Evolutionary conservation across 2,113 vertebrate species (phyloP).

Genomic region (Mesitornis unicolor): DNA sequence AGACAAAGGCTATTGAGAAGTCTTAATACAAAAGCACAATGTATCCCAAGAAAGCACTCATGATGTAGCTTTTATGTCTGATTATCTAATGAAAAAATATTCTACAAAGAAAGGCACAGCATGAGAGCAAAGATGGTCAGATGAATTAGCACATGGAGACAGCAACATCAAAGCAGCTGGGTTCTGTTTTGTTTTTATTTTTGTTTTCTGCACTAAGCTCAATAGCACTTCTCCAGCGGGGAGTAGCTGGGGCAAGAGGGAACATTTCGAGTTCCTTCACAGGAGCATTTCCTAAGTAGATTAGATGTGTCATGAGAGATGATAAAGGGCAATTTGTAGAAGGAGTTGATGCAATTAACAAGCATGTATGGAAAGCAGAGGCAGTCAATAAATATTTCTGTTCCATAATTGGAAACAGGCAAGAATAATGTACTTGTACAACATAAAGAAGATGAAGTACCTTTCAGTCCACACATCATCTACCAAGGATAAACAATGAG

Average conservation of each 20-base stretch:
- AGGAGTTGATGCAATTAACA: background rate
- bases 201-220: background rate
- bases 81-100: background rate
- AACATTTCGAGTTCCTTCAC: background rate
- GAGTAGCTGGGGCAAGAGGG: background rate
- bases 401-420: background rate
- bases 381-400: slow-evolving; percentile 5
- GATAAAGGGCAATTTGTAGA: background rate
- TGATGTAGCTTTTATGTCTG: background rate
- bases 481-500: background rate
- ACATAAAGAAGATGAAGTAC: background rate
- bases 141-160: background rate
- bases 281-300: background rate
- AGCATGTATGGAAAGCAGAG: background rate
- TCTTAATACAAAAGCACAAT: background rate
- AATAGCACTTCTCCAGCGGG: background rate
- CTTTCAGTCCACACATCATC: background rate
- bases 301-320: background rate
- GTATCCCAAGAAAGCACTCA: background rate
- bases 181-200: background rate
- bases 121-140: background rate
- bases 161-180: background rate
- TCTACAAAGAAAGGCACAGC: background rate
- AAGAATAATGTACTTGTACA: background rate
- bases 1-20: background rate